Evolutionary conservation across 1,140 invertebrate species (phyloP), one percentile per base, ranked within the genome.

Genomic region (Olivierus martensii): DNA sequence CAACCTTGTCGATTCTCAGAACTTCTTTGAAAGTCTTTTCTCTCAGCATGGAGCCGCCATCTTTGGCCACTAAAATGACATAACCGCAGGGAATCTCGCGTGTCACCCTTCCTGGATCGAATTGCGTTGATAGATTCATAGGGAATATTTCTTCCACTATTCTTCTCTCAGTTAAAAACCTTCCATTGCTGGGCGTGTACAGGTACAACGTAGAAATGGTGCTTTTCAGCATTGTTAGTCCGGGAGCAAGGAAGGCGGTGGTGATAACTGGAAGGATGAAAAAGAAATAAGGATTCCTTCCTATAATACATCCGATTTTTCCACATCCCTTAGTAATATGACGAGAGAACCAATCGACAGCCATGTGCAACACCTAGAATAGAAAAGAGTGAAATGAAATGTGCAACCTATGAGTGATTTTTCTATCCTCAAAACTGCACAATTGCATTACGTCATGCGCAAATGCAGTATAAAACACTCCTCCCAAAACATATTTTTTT

Each of bases 201-300:
- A 92, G 74, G 69, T 89, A 91, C 66, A 90, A 87, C 1, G 87
- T 87, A 69, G 91, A 87, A 66, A 88, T 87, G 71, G 87, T 83
- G 69, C 87, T 89, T 56, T 82, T 71, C 45, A 91, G 78, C 63
- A 77, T 76, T 68, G 90, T 87, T 65, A 83, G 85, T 49, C 88
- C 88, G 15, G 87, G 90, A 62, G 85, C 77, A 63, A 84, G 85
- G 38, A 91, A 75, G 38, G 82, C 68, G 0, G 84, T 79, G 21
- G 91, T 66, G 34, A 92, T 72, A 19, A 90, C 66, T 10, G 87
- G 87, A 39, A 91, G 74, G 56, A 91, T 81, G 36, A 92, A 76
- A 72, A 89, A 92, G 68, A 90, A 90, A 38, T 84, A 83, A 3
- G 86, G 87, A 69, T 83, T 77, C 55, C 73, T 74, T 45, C 84